Percentiles rank a stretch among this genome's conserved stretches.
Conservation (phyloP, 2,113 vertebrate genomes). For the Mugil cephalus region DNA sequence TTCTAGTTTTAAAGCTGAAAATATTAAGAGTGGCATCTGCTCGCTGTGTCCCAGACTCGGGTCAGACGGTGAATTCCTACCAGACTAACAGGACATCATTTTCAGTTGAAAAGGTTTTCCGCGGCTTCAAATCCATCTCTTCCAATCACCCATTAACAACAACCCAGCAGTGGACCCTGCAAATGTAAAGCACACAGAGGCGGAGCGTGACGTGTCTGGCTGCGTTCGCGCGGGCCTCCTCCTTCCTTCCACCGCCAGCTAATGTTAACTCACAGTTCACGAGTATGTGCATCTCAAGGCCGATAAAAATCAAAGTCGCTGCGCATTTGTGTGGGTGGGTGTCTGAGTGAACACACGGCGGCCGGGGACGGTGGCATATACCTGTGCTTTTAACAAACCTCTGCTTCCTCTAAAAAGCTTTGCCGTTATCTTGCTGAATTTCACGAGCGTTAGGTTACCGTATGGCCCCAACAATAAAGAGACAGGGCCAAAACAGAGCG, state of each 20-base stretch:
- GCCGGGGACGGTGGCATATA: background rate
- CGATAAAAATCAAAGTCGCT: constrained; percentile 45
- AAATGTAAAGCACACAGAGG: constrained; percentile 39
- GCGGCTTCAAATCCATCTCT: constrained; percentile 44
- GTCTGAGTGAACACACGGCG: background rate
- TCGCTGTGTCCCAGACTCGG: constrained; percentile 38
- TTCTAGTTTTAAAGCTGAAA: constrained; percentile 30
- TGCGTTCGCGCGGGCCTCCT: constrained; percentile 45
- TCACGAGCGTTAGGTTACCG: background rate
- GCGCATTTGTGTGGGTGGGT: constrained; percentile 3
- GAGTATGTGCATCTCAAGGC: constrained; percentile 29
- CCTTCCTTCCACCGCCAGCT: constrained; percentile 41
- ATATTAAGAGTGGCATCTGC: constrained; percentile 54
- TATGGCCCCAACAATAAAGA: background rate
- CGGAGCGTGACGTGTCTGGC: constrained; percentile 45
- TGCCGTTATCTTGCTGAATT: constrained; percentile 2
- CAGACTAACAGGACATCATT: constrained; percentile 46
- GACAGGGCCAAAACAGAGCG: constrained; percentile 21
- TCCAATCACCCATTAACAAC: constrained; percentile 51
- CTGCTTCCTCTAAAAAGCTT: no score
- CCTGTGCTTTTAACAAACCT: background rate
- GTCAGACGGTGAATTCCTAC: constrained; percentile 26
- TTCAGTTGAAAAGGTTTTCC: constrained; percentile 57
- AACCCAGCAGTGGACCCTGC: constrained; percentile 41
- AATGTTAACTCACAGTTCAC: constrained; percentile 37